Base-by-base conservation (phyloP, 1,140 invertebrate genomes). In the Drosophila ironensis region DNA sequence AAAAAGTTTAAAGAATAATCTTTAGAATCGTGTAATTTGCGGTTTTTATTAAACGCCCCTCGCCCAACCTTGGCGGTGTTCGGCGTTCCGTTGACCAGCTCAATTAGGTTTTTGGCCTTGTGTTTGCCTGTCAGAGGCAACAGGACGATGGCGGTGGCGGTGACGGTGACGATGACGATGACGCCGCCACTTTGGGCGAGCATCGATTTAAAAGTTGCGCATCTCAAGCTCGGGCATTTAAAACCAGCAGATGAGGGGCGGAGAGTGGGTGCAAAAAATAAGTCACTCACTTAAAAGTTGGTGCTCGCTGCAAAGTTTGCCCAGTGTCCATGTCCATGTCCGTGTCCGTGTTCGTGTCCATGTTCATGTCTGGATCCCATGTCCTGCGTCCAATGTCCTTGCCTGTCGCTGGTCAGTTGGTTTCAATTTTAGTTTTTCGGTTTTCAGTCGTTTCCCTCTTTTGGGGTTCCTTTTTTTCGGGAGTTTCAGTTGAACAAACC, bases 281-380 rank as follows among this genome's bases (percentile, higher is more conserved):
- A 87, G 80, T 86, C 80, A 86, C 75, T 86, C 80, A 86, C 80
- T 86, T 86, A 86, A 86, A 86, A 86, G 80, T 86, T 86, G 53
- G 47, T 61, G 78, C 30, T 33, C 77, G 80, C 57, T 84, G 69
- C 78, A 86, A 84, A 86, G 80, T 84, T 84, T 74, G 80, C 54
- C 44, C 63, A 54, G 46, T 66, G 42, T 61, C 33, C 56, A 72
- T 56, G 54, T 60, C 46, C 44, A 47, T 63, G 59, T 63, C 47
- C 12, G 19, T 48, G 37, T 44, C 20, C 20, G 8, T 9, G 11
- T 14, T 24, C 30, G 9, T 25, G 46, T 38, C 7, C 24, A 41
- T 50, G 47, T 64, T 35, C 38, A 7, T n/a, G n/a, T 33, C 57
- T 61, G 53, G 54, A 42, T 42, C 41, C 17, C 41, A 52, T 63